Evolutionary conservation across 2,113 vertebrate genomes (phyloP), one percentile per base, ranked within the genome.

Genomic region (Odontesthes bonariensis): DNA sequence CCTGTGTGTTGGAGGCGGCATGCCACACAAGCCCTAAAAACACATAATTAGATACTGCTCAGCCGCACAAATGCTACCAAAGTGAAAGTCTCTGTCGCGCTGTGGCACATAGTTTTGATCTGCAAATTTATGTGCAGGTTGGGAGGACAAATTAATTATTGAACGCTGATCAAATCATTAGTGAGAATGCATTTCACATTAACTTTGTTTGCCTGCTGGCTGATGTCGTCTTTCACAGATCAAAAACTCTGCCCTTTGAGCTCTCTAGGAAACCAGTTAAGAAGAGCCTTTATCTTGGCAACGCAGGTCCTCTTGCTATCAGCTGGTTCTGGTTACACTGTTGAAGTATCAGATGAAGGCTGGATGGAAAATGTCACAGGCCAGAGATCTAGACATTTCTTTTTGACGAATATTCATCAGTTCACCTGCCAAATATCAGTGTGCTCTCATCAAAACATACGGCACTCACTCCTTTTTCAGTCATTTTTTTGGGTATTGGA

Each of bases 261-360:
- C 77, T 67, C 31, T 74, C 35, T n/a, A 60, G 52, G 68, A 60
- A 72, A 56, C 56, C 12, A 6, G 32, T 73, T 68, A 38, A 51
- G 27, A 66, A 22, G 19, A 31, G 62, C 35, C 49, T 78, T 78
- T 62, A 66, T 74, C 80, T 63, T 58, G 73, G 58, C 56, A 32
- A 52, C 40, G 57, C 54, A 38, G 67, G 47, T 74, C 51, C 10
- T 54, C 62, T 16, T n/a, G 71, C 73, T 66, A 59, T 82, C 83
- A 76, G 56, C 27, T 69, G 88, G 78, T 54, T 93, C 87, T 73
- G 70, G 86, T 92, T 93, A 92, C 90, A 86, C 14, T 7, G 27
- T 52, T 75, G n/a, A n/a, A n/a, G 77, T 86, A 91, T 93, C 90
- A 84, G 84, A 84, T 88, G 77, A 56, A 59, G 22, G 1, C 9